These are phyloP conservation scores for Pachliopta kotzebuea DNA, from an alignment of 2,888 invertebrate species.

Conservation along the genomic window DNA sequence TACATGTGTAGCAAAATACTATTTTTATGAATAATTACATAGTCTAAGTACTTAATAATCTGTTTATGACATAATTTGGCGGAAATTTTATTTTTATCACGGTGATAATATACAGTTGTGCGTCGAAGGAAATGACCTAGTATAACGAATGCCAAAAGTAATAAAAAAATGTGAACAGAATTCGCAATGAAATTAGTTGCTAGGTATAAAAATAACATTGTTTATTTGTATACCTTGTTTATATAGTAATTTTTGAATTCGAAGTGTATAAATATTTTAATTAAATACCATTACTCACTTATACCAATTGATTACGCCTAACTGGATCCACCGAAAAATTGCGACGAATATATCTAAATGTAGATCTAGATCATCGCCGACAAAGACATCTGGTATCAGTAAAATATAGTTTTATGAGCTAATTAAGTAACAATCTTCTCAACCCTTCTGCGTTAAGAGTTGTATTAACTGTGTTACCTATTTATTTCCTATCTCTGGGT, in stretches of 20 bases:
- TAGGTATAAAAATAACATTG: no score
- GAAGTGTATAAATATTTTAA: no score
- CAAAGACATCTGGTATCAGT: no score
- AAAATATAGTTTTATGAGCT: neutral
- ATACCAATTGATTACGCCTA: no score
- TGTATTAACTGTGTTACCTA: neutral
- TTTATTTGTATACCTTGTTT: no score
- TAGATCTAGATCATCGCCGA: no score
- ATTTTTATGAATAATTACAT: neutral
- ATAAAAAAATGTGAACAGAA: neutral
- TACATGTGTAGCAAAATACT: neutral
- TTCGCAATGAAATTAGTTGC: no score
- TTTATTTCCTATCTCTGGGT: slow-evolving; percentile 16
- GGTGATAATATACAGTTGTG: neutral
- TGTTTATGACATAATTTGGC: neutral
- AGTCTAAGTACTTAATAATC: neutral
- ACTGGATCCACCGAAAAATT: no score
- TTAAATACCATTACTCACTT: no score
- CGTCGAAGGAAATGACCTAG: neutral
- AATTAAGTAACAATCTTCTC: neutral
- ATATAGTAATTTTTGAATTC: no score
- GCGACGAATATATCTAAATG: no score
- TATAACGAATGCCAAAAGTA: slow-evolving; percentile 8
- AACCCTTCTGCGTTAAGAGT: neutral
- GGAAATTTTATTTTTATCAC: neutral